Base-by-base conservation (phyloP, 2,113 vertebrate genomes). In the Chinchilla lanigera region DNA sequence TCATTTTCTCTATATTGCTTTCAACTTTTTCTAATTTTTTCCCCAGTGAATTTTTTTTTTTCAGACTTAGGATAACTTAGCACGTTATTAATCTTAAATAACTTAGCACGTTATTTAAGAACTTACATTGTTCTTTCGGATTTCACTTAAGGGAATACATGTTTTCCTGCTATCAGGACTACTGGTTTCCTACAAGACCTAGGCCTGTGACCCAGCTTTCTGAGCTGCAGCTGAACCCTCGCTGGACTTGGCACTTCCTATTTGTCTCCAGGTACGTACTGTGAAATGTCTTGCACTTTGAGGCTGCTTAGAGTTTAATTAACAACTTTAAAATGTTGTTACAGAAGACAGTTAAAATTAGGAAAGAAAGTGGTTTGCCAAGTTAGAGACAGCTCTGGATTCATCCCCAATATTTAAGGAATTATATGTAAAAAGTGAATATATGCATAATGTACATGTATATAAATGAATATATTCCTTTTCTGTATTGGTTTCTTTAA, bases 401-500 rank as follows among this genome's bases (percentile, higher is more conserved):
- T 89, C 50, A 87, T 41, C 84, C 44, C 13, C 35, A 60, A 38
- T n/a, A 67, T 96, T 85, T 47, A 67, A 95, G 83, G 85, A 14
- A 85, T 92, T 4, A 50, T 35, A 65, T 54, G 16, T 71, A 96
- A 63, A 67, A 86, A 38, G 13, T n/a, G 83, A 94, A 91, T 71
- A 63, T 38, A 44, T 20, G 38, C 12, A 69, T 69, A n/a, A 41
- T 24, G 20, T 7, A 28, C 35, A n/a, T 7, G 24, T 61, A 56
- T 91, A 38, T 52, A 75, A 86, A 38, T 35, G n/a, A 61, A 47
- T 50, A 22, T 47, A 54, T 47, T 19, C n/a, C 17, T 89, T 87
- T 94, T 52, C 44, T 77, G 90, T 75, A 80, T 86, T 86, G 11
- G 89, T 86, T 96, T 93, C 90, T 87, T 89, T 63, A 90, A 61